phyloP scores from a whole-genome alignment of 2,888 invertebrate species.

The Hirtodrosophila duncani region DNA sequence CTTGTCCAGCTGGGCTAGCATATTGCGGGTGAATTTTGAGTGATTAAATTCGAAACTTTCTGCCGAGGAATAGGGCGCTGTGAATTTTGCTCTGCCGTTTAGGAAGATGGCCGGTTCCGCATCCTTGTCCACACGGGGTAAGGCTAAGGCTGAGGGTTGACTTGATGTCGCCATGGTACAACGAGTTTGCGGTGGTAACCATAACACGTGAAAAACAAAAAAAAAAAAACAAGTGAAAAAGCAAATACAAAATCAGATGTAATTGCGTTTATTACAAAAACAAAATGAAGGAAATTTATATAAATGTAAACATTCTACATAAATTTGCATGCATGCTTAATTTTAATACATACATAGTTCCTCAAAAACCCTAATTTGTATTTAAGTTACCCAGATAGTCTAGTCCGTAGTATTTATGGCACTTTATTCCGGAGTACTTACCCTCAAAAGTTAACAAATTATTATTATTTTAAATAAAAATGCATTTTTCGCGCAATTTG shows the following conservation, averaged over 20 bases:
- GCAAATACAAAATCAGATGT: too few relatives aligned
- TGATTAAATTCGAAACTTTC: constrained; percentile 1
- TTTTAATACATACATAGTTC: background rate
- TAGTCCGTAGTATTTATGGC: too few relatives aligned
- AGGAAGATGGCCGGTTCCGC: background rate
- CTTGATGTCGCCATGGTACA: constrained; percentile 26
- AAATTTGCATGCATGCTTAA: background rate
- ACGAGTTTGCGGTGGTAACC: too few relatives aligned
- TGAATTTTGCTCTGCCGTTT: constrained; percentile 14
- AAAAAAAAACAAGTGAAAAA: constrained; percentile 1
- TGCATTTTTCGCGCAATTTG: too few relatives aligned
- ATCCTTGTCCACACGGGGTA: too few relatives aligned
- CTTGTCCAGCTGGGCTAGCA: constrained; percentile 18
- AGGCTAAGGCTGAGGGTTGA: too few relatives aligned
- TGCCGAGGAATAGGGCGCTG: background rate
- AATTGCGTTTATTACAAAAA: too few relatives aligned
- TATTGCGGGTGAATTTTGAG: constrained; percentile 8
- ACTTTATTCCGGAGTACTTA: too few relatives aligned
- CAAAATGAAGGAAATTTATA: background rate
- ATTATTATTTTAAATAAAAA: too few relatives aligned
- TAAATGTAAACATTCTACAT: background rate
- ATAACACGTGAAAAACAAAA: constrained; percentile 3
- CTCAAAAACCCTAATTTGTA: too few relatives aligned
- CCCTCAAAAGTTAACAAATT: too few relatives aligned
- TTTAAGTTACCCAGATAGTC: too few relatives aligned